Conservation (phyloP, 1,140 invertebrate species). For the Orchestia grillus region DNA sequence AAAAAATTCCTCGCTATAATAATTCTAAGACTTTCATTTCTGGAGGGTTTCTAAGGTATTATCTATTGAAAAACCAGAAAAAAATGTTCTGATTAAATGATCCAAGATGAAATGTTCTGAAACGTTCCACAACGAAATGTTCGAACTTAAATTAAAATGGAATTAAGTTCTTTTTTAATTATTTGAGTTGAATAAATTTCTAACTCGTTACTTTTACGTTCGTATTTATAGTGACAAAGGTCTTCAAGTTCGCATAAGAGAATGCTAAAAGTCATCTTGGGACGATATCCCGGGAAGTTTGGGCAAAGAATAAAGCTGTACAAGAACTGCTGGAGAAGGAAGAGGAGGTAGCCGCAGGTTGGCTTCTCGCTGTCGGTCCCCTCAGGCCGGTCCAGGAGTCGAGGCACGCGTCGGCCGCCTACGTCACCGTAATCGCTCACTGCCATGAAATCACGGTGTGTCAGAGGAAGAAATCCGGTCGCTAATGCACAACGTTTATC, state of each 20-base stretch:
- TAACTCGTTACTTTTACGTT: background rate
- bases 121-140: no score
- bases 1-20: no score
- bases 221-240: background rate
- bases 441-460: background rate
- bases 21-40: no score
- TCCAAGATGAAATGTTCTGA: no score
- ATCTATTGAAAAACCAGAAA: no score
- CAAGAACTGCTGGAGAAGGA: background rate
- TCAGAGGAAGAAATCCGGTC: background rate
- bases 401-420: background rate
- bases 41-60: no score
- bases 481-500: background rate
- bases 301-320: background rate
- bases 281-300: background rate
- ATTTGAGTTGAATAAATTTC: no score
- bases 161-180: no score
- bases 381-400: background rate
- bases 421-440: slow-evolving; percentile 8
- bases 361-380: background rate
- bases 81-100: no score
- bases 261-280: background rate
- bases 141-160: no score
- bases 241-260: background rate
- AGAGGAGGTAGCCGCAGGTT: background rate